Percentiles rank a stretch among this genome's conserved stretches.
phyloP scores from a whole-genome alignment of 37 sponge, comb jelly and placozoan species.

The Ephydatia muelleri region DNA sequence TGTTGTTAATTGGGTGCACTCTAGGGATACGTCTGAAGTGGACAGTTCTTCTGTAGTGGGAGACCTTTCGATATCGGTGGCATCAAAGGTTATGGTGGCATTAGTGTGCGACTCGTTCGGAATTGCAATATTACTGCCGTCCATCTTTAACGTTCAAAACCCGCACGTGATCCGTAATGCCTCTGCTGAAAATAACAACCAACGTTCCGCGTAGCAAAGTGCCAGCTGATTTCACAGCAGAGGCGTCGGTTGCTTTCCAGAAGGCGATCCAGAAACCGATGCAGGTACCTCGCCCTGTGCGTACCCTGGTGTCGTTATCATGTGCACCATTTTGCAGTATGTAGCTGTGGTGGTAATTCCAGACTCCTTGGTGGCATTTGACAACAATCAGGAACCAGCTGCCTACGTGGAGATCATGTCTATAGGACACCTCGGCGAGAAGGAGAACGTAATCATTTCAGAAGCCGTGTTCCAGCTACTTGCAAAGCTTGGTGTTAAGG shows the following conservation, averaged over 20 bases:
- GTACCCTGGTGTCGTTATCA: neutral
- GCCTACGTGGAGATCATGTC: conserved; percentile 29
- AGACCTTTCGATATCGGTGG: neutral
- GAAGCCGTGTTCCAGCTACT: conserved; percentile 20
- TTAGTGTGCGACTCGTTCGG: neutral
- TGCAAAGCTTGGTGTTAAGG: conserved; percentile 21
- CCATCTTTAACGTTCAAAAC: neutral
- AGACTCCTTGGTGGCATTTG: conserved; percentile 37
- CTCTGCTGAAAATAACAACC: conserved; percentile 19
- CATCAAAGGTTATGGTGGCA: no score
- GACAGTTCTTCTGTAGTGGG: neutral
- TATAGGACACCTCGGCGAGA: conserved; percentile 44
- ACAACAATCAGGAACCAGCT: conserved; percentile 36
- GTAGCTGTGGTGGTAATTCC: conserved; percentile 31
- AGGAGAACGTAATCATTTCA: conserved; percentile 46
- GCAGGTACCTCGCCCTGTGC: conserved; percentile 11
- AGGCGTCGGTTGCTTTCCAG: conserved; percentile 25
- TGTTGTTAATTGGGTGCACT: neutral
- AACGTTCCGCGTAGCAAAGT: conserved; percentile 13
- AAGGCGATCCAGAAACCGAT: conserved; percentile 43
- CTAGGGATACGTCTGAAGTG: neutral
- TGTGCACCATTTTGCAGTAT: conserved; percentile 18
- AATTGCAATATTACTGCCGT: neutral
- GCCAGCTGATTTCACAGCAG: conserved; percentile 17
- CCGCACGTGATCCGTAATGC: conserved; percentile 15